Evolutionary conservation across 2,888 invertebrate species (phyloP), one percentile per base, ranked within the genome.

Genomic region (Hylaea fasciaria): DNA sequence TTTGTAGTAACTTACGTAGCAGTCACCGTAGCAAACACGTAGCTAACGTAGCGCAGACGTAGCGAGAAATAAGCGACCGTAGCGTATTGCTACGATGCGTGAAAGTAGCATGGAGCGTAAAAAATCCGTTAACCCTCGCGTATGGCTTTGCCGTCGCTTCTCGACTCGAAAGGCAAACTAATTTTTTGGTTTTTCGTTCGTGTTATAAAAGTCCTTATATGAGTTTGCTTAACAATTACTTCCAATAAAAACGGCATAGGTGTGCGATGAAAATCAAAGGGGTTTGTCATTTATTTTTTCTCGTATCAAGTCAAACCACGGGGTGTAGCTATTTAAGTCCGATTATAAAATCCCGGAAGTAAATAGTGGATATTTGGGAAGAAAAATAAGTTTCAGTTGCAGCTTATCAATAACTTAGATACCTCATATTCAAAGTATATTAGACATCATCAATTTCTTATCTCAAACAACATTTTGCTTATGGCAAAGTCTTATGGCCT

Each of bases 101-200:
- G 16, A 41, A 41, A 41, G 41, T 37, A 16, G 9, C 41, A 41
- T 41, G 41, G 16, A 41, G 41, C 14, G 41, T 14, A 16, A 41
- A 16, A 41, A 41, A 41, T 40, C 41, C 14, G 41, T 14, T 41
- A 41, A 41, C 41, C 40, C 16, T 1, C 41, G 9, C 37, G n/a
- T 35, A 35, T n/a, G 16, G 45, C 16, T 47, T 32, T 40, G 41
- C 14, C 41, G 14, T 16, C 41, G 16, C 41, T 41, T 41, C 13
- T 2, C n/a, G n/a, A n/a, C 11, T 37, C n/a, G n/a, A 37, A 37
- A 37, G 37, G 12, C 37, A 37, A 32, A 37, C 37, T 37, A 55
- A 40, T 40, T 55, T 48, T 9, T 37, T 14, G 14, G 32, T 32
- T 48, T 56, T 35, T 43, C 35, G 48, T 41, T 52, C n/a, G 10